Conservation (phyloP, 2,888 invertebrate genomes). For the Lithodes maja region DNA sequence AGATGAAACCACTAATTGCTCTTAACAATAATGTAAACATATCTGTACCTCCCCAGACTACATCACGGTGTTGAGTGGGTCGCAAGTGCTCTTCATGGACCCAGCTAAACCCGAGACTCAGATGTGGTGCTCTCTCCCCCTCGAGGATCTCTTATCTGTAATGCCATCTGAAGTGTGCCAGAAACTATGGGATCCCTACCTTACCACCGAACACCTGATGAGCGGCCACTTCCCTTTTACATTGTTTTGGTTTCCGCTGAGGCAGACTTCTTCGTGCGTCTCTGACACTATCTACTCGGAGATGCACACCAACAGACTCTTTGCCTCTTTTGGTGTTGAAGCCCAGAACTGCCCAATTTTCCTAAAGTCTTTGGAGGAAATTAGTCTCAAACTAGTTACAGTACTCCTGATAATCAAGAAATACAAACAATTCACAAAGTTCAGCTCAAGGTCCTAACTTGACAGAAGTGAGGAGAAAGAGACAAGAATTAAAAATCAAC, state of each 20-base stretch:
- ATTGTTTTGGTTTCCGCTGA: slow-evolving; percentile 50
- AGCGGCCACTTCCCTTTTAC: slow-evolving; percentile 20
- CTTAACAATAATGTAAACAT: neutral
- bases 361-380: slow-evolving; percentile 35
- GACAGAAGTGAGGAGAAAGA: neutral
- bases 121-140: slow-evolving; percentile 34
- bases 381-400: neutral
- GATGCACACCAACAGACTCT: neutral
- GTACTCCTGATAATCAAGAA: neutral
- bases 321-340: slow-evolving; percentile 34
- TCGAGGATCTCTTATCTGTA: slow-evolving; percentile 1
- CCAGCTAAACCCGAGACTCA: slow-evolving; percentile 30
- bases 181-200: neutral
- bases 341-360: slow-evolving; percentile 36
- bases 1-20: neutral
- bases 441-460: neutral
- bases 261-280: slow-evolving; percentile 23
- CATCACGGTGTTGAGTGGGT: slow-evolving; percentile 28
- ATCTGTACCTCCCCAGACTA: neutral
- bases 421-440: too few species aligned
- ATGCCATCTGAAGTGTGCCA: neutral
- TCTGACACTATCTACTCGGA: slow-evolving; percentile 29
- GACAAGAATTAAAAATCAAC: neutral
- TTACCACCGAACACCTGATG: slow-evolving; percentile 17
- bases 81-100: slow-evolving; percentile 38